phyloP scores from a whole-genome alignment of 2,113 vertebrate species.

The Chaetorhynchus papuensis region DNA sequence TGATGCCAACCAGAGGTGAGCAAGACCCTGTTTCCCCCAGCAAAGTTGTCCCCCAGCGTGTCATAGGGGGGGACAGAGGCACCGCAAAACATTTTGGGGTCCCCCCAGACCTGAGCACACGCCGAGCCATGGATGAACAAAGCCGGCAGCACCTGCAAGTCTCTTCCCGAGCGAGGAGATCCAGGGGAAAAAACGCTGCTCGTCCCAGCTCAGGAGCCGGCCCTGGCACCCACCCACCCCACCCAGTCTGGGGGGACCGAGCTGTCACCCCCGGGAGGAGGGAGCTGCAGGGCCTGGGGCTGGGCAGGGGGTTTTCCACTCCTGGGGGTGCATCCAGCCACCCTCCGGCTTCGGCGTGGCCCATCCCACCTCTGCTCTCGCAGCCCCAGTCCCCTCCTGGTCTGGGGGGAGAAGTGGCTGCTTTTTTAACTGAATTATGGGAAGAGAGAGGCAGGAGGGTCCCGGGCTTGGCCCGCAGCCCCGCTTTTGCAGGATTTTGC shows the following conservation, averaged over 20 bases:
- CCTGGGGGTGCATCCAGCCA: background rate
- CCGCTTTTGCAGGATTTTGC: background rate
- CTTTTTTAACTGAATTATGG: background rate
- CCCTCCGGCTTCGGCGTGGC: rapidly evolving
- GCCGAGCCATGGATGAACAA: constrained; percentile 32
- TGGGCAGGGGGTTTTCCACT: background rate
- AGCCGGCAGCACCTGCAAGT: background rate
- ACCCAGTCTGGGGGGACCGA: background rate
- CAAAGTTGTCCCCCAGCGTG: background rate
- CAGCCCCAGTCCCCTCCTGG: background rate
- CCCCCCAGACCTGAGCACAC: background rate
- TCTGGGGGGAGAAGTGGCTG: background rate
- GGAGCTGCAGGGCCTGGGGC: background rate
- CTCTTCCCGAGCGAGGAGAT: background rate
- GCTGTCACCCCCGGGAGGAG: background rate
- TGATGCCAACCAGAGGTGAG: background rate
- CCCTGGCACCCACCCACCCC: background rate
- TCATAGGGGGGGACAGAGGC: background rate
- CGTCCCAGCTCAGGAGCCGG: background rate
- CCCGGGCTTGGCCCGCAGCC: background rate
- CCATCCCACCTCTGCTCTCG: background rate
- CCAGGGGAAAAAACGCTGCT: background rate
- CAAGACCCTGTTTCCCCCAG: background rate
- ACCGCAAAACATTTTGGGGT: rapidly evolving
- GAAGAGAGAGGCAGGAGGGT: background rate